Evolutionary conservation across 2,113 vertebrate species (phyloP), one percentile per base, ranked within the genome.

Genomic region (Acanthisitta chloris): DNA sequence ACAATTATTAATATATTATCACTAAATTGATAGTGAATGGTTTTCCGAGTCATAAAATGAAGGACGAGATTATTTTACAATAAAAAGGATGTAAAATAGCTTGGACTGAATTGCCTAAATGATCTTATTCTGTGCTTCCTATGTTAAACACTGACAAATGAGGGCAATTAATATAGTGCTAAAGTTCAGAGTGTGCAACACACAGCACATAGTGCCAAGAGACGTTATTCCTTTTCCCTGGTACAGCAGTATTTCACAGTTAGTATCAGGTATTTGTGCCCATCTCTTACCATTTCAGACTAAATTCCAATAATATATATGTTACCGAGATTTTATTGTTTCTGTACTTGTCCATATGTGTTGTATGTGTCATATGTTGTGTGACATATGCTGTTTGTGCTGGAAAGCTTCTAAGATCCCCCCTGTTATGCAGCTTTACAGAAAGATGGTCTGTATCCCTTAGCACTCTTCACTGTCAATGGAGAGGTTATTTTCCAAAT

Each of bases 91-190:
- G 45, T 83, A 91, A 91, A 94, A 69, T 38, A 81, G 74, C 54
- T 74, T 88, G 64, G 55, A 43, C 38, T 69, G 54, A 92, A 66
- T 45, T 51, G 62, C 51, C 59, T 25, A 52, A 88, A 34, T 79
- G 59, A 94, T 81, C 95, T 91, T 91, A 77, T 90, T 95, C 88
- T 87, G 51, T 49, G 51, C 57, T 85, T 89, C 76, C 17, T 87
- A 59, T 87, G 76, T 82, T 85, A 89, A 96, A 91, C 55, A 74
- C 26, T 91, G 90, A 92, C 45, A 92, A 93, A 96, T 91, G 76
- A 71, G 59, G 71, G 62, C 83, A 92, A 87, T 94, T 94, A 93
- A 87, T 74, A 34, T 17, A 21, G 8, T 8, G 54, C 26, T 59
- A 2, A 81, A 67, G 55, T 71, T 80, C 77, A 46, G 69, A 25